Evolutionary conservation across 2,113 vertebrate genomes (phyloP), one percentile per base, ranked within the genome.

Genomic region (Amphiprion percula): DNA sequence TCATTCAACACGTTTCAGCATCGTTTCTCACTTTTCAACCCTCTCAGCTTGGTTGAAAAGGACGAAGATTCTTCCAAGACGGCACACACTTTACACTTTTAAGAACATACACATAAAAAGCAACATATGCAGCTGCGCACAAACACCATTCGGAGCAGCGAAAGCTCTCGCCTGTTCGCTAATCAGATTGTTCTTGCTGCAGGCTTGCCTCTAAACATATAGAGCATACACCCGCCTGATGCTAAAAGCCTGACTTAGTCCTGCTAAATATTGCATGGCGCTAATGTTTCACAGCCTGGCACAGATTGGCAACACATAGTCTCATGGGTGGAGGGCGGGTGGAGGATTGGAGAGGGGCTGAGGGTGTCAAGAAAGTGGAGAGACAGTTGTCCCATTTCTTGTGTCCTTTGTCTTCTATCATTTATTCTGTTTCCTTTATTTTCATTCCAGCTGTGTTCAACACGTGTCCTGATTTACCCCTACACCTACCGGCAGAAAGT

Each of bases 191-290:
- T 86, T 88, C 64, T 91, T 85, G 91, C 94, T 93, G 81, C 69
- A 60, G 91, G 93, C 86, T 79, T 26, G 86, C 91, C 90, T 88
- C 88, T 55, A 82, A 92, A 91, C 92, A 89, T 90, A 87, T 76
- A 89, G 82, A 80, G 81, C 53, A 80, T 54, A 81, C 70, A 79
- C 77, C 80, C 49, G 49, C 39, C 65, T 49, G 54, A 78, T 63
- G 82, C 91, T 94, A 92, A 93, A 92, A 94, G 93, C 92, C 79
- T 84, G 91, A 92, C 90, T 95, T 94, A 94, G 88, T 92, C 90
- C 80, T 89, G 68, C 6, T 95, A 86, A 95, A 95, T 94, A 93
- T 90, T 94, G 84, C 84, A 94, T 94, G 86, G 63, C 11, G 49
- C 78, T 91, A 91, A 93, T 91, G 91, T 89, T 83, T 90, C 89